Percentiles rank a stretch among this genome's conserved stretches.
Conservation (phyloP, 2,888 invertebrate species). For the Helicoverpa assulta region DNA sequence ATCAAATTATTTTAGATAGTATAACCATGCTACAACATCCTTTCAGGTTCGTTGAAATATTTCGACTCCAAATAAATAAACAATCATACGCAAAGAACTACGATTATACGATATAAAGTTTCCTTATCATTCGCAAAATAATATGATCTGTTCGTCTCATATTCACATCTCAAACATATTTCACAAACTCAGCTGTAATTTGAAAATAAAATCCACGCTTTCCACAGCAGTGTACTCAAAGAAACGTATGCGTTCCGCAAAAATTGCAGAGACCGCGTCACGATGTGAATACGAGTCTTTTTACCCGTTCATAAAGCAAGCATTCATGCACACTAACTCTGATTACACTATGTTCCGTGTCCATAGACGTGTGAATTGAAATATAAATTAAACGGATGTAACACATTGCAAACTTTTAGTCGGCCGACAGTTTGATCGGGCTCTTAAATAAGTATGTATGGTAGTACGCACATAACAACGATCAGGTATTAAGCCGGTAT, state of each 20-base stretch:
- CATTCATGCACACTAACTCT: slow-evolving; percentile 29
- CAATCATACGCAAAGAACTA: no score
- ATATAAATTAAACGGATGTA: slow-evolving; percentile 13
- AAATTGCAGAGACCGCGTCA: background rate
- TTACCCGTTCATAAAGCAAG: slow-evolving; percentile 17
- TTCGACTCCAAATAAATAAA: no score
- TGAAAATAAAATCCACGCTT: slow-evolving; percentile 22
- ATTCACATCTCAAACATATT: slow-evolving; percentile 1
- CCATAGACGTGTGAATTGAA: slow-evolving; percentile 4
- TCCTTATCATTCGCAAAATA: no score
- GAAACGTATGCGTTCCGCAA: slow-evolving; percentile 7
- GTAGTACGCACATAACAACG: no score
- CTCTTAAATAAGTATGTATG: no score
- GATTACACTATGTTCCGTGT: slow-evolving; percentile 34
- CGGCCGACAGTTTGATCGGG: no score
- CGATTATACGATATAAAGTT: no score
- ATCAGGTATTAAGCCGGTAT: no score
- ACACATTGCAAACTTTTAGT: no score
- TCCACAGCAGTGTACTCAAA: background rate
- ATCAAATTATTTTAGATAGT: no score
- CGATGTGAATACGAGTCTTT: slow-evolving; percentile 34
- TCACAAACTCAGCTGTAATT: background rate
- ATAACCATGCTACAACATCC: no score
- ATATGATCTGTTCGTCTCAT: background rate
- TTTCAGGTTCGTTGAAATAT: no score